phyloP scores from a whole-genome alignment of 2,113 vertebrate genomes.

The Sinosuthora webbiana region DNA sequence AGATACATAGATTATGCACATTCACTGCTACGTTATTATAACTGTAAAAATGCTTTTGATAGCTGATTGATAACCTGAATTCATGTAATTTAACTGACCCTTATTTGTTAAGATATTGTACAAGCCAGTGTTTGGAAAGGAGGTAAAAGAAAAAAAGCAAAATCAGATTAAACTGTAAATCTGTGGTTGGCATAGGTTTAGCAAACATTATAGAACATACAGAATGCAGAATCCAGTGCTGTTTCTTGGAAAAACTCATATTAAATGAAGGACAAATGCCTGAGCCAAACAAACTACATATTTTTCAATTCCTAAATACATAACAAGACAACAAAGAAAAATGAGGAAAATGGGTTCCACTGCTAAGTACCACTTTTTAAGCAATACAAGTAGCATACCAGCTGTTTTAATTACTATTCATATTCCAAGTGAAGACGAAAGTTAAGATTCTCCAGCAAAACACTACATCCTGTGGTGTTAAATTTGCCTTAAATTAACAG shows the following conservation, averaged over 20 bases:
- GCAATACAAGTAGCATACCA: neutral
- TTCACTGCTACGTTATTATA: neutral
- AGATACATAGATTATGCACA: neutral
- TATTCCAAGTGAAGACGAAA: conserved; percentile 24
- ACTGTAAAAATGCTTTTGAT: conserved; percentile 16
- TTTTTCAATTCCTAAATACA: neutral
- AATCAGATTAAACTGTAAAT: conserved; percentile 50
- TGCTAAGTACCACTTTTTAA: neutral
- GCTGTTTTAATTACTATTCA: neutral
- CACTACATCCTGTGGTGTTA: neutral
- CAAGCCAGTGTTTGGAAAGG: neutral
- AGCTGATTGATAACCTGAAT: conserved; percentile 15
- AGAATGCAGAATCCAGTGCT: neutral
- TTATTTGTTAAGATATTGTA: conserved; percentile 6
- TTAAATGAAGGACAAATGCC: conserved; percentile 23
- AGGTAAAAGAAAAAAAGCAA: neutral
- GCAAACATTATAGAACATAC: neutral
- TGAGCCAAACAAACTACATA: neutral
- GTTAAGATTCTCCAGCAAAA: neutral
- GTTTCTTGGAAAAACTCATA: neutral
- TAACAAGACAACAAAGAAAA: neutral
- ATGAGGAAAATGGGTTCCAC: neutral
- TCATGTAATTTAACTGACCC: conserved; percentile 18
- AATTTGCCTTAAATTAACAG: neutral
- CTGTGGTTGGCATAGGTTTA: neutral